Base-by-base conservation (phyloP, 1,140 invertebrate genomes). In the Bombus superbus region DNA sequence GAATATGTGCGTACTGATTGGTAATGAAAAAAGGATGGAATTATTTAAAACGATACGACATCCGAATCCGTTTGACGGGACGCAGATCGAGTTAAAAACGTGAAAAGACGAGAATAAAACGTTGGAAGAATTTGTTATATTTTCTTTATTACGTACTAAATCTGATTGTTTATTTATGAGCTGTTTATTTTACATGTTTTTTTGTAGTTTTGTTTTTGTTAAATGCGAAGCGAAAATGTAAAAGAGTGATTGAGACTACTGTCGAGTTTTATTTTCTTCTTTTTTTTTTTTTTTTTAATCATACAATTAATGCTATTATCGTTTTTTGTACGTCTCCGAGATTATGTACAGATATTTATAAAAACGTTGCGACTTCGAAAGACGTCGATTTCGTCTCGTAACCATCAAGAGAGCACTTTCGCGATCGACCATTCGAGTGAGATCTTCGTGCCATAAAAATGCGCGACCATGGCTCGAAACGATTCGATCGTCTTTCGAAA, bases 151-250 rank as follows among this genome's bases (percentile, higher is more conserved):
- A 92, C 88, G 83, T 91, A 68, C 92, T 93, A 94, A 90, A 94
- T 92, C 89, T 94, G 90, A 95, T 95, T 95, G 94, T 95, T 95
- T 94, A 95, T 95, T 95, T 95, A 95, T 95, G 91, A 94, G 92
- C 92, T 95, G 94, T 95, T 95, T 95, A 95, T 93, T 95, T 94
- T 94, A 92, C 92, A 81, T 92, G 92, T 91, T 94, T 94, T 92
- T 91, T 92, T 91, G 90, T 93, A 91, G 86, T 91, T 86, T 95
- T 94, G 93, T 95, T 95, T 92, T 94, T 95, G 94, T 95, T 95
- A 90, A 77, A 92, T 92, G 87, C 86, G 90, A 91, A 91, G 91
- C 79, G 85, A 84, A 75, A 89, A 83, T 69, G 86, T 81, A 78
- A 73, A 66, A 80, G 82, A 89, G 85, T 86, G 72, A 78, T 81